A percentile compares a stretch with the other conserved stretches of the same genome.
Conservation (phyloP, 37 sponge, comb jelly and placozoan genomes). For the Ianthella basta region DNA sequence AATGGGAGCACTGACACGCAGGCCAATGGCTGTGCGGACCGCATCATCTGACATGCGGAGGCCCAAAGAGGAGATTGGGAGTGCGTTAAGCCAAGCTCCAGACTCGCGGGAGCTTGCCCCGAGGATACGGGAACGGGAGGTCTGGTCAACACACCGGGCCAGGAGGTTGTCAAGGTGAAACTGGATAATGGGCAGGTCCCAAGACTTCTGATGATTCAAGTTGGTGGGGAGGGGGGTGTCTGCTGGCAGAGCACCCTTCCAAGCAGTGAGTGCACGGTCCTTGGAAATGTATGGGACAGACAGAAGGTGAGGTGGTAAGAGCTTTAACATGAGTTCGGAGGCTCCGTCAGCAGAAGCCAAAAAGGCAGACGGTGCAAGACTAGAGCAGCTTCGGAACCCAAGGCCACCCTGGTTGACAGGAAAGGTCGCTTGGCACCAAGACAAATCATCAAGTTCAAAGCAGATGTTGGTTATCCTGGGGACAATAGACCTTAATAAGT, state of each 20-base stretch:
- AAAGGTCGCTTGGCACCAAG: slow-evolving; percentile 49
- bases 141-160: neutral
- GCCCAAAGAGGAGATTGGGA: no score
- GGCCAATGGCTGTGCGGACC: no score
- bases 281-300: neutral
- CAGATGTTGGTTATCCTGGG: slow-evolving; percentile 25
- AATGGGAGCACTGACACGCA: no score
- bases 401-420: slow-evolving; percentile 46
- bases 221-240: neutral
- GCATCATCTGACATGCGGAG: no score
- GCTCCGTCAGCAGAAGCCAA: no score
- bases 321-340: no score
- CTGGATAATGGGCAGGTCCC: neutral
- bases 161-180: neutral
- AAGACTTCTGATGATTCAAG: neutral
- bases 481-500: slow-evolving; percentile 17
- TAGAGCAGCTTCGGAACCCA: slow-evolving; percentile 30
- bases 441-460: slow-evolving; percentile 19
- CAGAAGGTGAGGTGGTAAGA: no score
- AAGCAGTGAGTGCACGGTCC: neutral
- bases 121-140: no score
- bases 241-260: neutral
- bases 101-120: no score
- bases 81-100: no score
- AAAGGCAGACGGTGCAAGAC: slow-evolving; percentile 50